Percentiles rank a stretch among this genome's conserved stretches.
Conservation (phyloP, 2,888 invertebrate species). For the Megastigmus dorsalis region DNA sequence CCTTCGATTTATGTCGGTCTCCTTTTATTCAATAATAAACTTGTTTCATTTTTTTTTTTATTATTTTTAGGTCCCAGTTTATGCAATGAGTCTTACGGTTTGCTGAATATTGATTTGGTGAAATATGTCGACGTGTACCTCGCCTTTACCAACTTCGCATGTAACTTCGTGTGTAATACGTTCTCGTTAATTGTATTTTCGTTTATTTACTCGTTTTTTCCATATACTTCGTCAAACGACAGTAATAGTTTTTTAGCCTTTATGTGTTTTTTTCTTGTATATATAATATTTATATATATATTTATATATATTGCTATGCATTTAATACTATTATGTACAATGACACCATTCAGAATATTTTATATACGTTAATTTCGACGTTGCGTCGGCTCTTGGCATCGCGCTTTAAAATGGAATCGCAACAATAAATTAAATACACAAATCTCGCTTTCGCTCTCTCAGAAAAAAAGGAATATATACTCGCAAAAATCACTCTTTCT, state of each 20-base stretch:
- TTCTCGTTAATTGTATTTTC: constrained; percentile 40
- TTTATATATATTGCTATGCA: constrained; percentile 60
- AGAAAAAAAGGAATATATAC: constrained; percentile 18
- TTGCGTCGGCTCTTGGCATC: constrained; percentile 38
- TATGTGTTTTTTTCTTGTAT: constrained; percentile 31
- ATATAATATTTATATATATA: constrained; percentile 37
- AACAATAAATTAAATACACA: constrained; percentile 71
- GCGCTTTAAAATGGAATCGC: constrained; percentile 55
- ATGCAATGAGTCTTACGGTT: constrained; percentile 50
- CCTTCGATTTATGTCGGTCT: neutral
- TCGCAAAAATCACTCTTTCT: constrained; percentile 28
- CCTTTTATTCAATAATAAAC: neutral
- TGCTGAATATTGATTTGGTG: constrained; percentile 48
- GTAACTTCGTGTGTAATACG: constrained; percentile 23
- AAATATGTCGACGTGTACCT: constrained; percentile 37
- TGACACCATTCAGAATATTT: constrained; percentile 62
- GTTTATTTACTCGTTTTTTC: constrained; percentile 34
- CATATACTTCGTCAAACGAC: constrained; percentile 60
- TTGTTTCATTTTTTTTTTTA: constrained; percentile 10
- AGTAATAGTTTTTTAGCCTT: constrained; percentile 58
- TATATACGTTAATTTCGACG: constrained; percentile 47
- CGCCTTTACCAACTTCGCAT: constrained; percentile 9
- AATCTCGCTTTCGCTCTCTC: constrained; percentile 36
- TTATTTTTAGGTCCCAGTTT: constrained; percentile 48
- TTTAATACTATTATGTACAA: constrained; percentile 72